These are phyloP conservation scores for Melanophora roralis DNA, from an alignment of 2,888 invertebrate genomes.

Conservation along the genomic window DNA sequence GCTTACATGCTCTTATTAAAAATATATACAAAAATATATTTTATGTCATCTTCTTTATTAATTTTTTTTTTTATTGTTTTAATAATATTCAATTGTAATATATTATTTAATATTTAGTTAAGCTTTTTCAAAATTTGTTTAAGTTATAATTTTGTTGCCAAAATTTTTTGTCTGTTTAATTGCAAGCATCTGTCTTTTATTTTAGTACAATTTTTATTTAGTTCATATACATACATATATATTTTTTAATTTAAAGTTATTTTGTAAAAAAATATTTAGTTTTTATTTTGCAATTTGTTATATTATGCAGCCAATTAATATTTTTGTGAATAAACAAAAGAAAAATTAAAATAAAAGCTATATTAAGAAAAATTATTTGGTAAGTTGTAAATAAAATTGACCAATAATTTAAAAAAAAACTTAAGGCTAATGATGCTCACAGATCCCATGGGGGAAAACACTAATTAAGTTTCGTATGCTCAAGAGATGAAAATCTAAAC, in stretches of 20 bases:
- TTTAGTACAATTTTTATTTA: constrained; percentile 55
- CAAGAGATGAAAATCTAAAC: too few species aligned
- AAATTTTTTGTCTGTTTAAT: not conserved
- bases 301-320: constrained; percentile 48
- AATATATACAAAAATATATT: too few species aligned
- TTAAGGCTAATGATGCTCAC: too few species aligned
- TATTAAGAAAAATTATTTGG: too few species aligned
- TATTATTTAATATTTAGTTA: constrained; percentile 7
- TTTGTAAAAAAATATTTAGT: constrained; percentile 34
- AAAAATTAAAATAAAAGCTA: too few species aligned
- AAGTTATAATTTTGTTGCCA: not conserved
- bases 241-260: constrained; percentile 47
- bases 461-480: too few species aligned
- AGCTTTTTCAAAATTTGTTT: constrained; percentile 36
- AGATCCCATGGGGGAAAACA: too few species aligned
- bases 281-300: constrained; percentile 58
- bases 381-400: too few species aligned
- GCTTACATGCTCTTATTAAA: too few species aligned
- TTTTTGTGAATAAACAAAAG: constrained; percentile 34
- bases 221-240: constrained; percentile 42
- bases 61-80: constrained; percentile 13
- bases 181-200: constrained; percentile 7
- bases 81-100: constrained; percentile 41
- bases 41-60: not conserved
- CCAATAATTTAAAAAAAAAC: too few species aligned